Conservation (phyloP, 1,140 invertebrate genomes). For the Geopemphigus sp. region DNA sequence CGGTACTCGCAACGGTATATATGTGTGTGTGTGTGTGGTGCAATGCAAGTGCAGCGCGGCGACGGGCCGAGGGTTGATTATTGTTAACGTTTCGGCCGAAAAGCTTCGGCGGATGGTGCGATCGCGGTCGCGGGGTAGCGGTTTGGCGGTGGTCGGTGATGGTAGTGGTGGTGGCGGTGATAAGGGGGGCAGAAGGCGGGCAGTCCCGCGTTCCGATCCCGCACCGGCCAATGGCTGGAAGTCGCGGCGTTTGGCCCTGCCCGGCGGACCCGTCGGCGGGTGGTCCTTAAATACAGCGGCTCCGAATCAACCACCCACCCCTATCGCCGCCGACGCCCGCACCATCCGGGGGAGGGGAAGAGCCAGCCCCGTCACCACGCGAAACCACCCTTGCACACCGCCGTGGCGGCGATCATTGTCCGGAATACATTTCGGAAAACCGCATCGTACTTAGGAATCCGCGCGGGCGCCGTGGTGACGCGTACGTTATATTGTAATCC, state of each 20-base stretch:
- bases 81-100: not conserved
- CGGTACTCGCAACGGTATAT: no score
- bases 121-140: not conserved
- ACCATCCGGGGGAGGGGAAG: no score
- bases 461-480: no score
- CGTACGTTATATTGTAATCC: no score
- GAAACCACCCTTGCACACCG: not conserved
- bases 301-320: not conserved
- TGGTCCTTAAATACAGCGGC: slow-evolving; percentile 29
- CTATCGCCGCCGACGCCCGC: not conserved
- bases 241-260: not conserved
- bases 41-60: not conserved
- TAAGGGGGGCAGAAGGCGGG: not conserved
- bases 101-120: not conserved
- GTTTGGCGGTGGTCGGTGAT: no score
- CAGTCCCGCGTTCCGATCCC: not conserved
- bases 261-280: slow-evolving; percentile 22
- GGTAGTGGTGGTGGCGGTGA: no score
- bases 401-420: not conserved
- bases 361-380: not conserved
- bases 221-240: slow-evolving; percentile 3
- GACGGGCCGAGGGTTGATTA: slow-evolving; percentile 6
- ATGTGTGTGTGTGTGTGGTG: no score
- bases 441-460: not conserved
- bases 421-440: slow-evolving; percentile 20